Base-by-base conservation (phyloP, 2,888 invertebrate species). In the Eupithecia abbreviata region DNA sequence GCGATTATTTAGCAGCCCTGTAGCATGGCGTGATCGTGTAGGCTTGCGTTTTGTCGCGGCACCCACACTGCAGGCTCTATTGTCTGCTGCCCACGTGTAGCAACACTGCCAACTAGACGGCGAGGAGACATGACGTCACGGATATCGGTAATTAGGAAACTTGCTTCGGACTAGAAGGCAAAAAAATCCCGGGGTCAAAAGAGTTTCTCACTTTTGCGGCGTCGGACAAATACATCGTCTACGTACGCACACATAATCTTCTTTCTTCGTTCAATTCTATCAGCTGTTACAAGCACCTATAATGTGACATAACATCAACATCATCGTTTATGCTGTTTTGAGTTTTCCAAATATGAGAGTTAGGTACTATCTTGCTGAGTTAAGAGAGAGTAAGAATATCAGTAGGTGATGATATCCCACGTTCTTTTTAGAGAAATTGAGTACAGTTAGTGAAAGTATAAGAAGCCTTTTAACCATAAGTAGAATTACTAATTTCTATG, bases 41-140 rank as follows among this genome's bases (percentile, higher is more conserved):
- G 93, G 94, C 87, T 90, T 85, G 85, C 82, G 83, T 92, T 93
- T 93, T 93, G 87, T 84, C 83, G 86, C 87, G 85, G 87, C 90
- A 88, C 93, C 92, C 92, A 91, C 90, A 81, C 84, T 83, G 90
- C 90, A 49, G 51, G 45, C 47, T 69, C 75, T 75, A 93, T 93
- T 93, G 93, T 92, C 92, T 91, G 84, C 76, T 65, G 67, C 91
- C 92, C 92, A 92, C 91, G 85, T 85, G 80, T 80, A 78, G 76
- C 81, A 82, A 30, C 30, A 30, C 30, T 30, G 30, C 30, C 30
- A 30, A 83, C 85, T 84, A 86, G 87, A 88, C 87, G 85, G 85
- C 84, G 83, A 84, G 86, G 86, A 89, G 86, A 90, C 90, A 88
- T 92, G 90, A 91, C 91, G 90, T 91, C 91, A 91, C 89, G 84